A percentile compares a stretch with the other conserved stretches of the same genome.
phyloP scores from a whole-genome alignment of 2,888 invertebrate genomes.

The Campoplex capitator region DNA sequence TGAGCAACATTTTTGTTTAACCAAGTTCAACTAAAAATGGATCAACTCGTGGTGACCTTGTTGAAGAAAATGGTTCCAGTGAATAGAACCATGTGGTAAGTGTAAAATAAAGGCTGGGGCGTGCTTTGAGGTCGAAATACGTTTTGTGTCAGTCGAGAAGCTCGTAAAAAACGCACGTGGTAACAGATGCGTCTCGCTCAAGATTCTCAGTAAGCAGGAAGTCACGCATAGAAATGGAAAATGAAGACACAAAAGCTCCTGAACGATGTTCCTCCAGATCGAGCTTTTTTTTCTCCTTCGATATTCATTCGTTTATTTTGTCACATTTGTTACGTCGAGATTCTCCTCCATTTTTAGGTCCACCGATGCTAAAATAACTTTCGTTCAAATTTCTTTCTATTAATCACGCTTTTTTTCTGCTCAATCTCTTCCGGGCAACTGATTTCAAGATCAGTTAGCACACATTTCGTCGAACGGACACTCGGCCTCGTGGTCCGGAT shows the following conservation, averaged over 20 bases:
- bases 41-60: slow-evolving; percentile 29
- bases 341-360: not conserved
- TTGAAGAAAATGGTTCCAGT: slow-evolving; percentile 20
- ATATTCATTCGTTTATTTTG: not conserved
- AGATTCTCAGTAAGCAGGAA: slow-evolving; percentile 53
- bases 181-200: slow-evolving; percentile 2
- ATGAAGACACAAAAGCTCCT: not conserved
- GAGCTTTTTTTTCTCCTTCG: not conserved
- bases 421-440: not conserved
- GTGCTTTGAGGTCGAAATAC: slow-evolving; percentile 37
- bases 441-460: slow-evolving; percentile 38
- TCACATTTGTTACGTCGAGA: not conserved
- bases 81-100: not conserved
- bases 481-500: slow-evolving; percentile 87
- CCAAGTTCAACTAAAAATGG: not conserved
- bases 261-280: not conserved
- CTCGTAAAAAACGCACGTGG: slow-evolving; percentile 70
- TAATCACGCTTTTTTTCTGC: not conserved
- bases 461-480: slow-evolving; percentile 91
- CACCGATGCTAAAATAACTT: not conserved
- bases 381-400: not conserved
- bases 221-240: not conserved
- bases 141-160: slow-evolving; percentile 70
- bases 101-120: not conserved
- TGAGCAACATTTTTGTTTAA: too few species aligned